phyloP scores from a whole-genome alignment of 2,888 invertebrate genomes.

The Acanthoscelides obtectus region DNA sequence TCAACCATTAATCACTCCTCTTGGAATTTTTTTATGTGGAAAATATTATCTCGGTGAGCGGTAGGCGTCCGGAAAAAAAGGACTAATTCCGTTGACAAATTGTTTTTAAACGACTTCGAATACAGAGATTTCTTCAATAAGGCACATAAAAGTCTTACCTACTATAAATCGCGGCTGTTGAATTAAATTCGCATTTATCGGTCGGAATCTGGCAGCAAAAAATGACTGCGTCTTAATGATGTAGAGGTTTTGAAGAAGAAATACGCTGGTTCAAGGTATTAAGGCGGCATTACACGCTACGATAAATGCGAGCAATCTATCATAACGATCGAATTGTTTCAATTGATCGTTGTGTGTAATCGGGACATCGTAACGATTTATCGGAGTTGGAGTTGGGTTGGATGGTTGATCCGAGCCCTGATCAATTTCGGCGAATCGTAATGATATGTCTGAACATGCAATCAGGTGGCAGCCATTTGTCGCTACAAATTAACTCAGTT shows the following conservation, averaged over 20 bases:
- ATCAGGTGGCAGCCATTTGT: too few relatives aligned
- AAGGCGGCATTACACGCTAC: too few relatives aligned
- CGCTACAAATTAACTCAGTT: too few relatives aligned
- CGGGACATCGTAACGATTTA: too few relatives aligned
- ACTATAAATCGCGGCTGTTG: not conserved
- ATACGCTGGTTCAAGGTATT: too few relatives aligned
- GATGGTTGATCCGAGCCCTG: too few relatives aligned
- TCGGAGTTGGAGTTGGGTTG: too few relatives aligned
- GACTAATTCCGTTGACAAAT: slow-evolving; percentile 18
- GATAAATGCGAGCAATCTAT: too few relatives aligned
- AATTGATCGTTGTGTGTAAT: too few relatives aligned
- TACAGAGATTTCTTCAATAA: slow-evolving; percentile 7
- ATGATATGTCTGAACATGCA: too few relatives aligned
- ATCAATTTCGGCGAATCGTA: too few relatives aligned
- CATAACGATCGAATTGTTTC: too few relatives aligned
- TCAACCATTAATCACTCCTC: not conserved
- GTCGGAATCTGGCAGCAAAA: not conserved
- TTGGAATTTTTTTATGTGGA: not conserved
- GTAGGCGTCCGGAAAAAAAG: slow-evolving; percentile 8
- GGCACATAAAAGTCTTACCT: slow-evolving; percentile 5
- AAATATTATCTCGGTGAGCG: not conserved
- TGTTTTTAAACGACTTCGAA: slow-evolving; percentile 18
- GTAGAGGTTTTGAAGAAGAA: not conserved
- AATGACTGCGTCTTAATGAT: not conserved
- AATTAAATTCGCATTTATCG: not conserved